Conservation (phyloP, 2,113 vertebrate species). For the Thalassarche chlororhynchos region DNA sequence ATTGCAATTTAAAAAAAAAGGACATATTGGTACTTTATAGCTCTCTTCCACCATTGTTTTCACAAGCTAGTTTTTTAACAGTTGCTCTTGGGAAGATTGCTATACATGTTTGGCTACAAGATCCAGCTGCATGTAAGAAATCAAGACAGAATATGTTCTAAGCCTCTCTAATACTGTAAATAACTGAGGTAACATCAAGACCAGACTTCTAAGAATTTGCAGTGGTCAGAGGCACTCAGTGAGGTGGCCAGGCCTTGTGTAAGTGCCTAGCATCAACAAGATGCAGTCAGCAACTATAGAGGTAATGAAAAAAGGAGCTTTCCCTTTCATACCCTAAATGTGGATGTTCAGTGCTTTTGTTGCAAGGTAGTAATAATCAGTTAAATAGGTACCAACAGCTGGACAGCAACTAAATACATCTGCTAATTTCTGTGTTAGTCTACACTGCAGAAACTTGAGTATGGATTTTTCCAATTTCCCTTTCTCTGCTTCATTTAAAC, state of each 20-base stretch:
- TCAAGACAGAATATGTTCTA: neutral
- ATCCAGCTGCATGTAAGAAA: neutral
- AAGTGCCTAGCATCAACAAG: neutral
- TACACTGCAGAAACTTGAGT: neutral
- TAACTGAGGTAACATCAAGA: neutral
- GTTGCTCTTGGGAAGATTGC: neutral
- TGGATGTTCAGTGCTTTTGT: neutral
- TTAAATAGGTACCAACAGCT: neutral
- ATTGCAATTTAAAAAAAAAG: neutral
- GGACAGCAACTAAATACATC: neutral
- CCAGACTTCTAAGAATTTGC: neutral
- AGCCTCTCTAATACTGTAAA: neutral
- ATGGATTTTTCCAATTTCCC: neutral
- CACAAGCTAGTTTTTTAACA: neutral
- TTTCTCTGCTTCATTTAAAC: neutral
- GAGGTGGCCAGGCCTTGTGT: neutral
- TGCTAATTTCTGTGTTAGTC: neutral
- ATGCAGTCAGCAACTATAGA: neutral
- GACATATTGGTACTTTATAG: rapidly evolving
- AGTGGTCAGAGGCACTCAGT: neutral
- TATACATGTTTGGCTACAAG: rapidly evolving
- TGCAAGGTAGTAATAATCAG: neutral
- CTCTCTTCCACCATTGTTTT: rapidly evolving
- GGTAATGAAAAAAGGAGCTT: neutral
- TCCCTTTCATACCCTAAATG: neutral